Base-by-base conservation (phyloP, 2,888 invertebrate species). In the Erpobdella octoculata region DNA sequence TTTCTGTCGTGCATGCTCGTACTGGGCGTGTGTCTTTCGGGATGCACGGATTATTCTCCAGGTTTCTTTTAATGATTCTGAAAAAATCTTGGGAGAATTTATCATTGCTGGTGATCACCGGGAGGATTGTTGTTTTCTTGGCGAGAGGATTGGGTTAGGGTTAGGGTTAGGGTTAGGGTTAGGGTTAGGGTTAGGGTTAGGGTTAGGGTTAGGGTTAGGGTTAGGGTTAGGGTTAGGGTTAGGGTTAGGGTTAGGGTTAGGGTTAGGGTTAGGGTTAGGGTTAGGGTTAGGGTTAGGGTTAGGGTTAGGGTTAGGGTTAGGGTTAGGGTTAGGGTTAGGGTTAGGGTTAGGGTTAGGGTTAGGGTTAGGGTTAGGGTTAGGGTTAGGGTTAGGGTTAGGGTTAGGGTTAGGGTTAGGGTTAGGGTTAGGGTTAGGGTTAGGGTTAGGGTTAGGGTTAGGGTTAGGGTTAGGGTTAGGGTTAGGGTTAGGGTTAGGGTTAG, bases 401-500 rank as follows among this genome's bases (percentile, higher is more conserved):
- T 66, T 66, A 66, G 38, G 66, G 38, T 66, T 37, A 37, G 66
- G 38, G 66, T 28, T 33, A 66, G 66, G 66, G 66, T 66, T 66
- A 66, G 66, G 66, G 66, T 66, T 66, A 66, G 66, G 66, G 66
- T 66, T 66, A 62, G 62, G 62, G 62, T 62, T 62, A 62, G 71
- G 71, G 76, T 68, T 73, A 73, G 73, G 75, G 75, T 71, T 76
- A 74, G 75, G 76, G 75, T 74, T 76, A 72, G 73, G 74, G 73
- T 74, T 75, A 74, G 74, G 73, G 72, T 74, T 75, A 74, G 76
- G 76, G 75, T 76, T 76, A 74, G 76, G 76, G 75, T 75, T 78
- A 76, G 76, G 75, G 75, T 77, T 76, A 76, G 76, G 76, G 75
- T 76, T 76, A 73, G 76, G 76, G 76, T 76, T 75, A 73, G 75